Base-by-base conservation (phyloP, 2,113 vertebrate genomes). In the Agapornis roseicollis region DNA sequence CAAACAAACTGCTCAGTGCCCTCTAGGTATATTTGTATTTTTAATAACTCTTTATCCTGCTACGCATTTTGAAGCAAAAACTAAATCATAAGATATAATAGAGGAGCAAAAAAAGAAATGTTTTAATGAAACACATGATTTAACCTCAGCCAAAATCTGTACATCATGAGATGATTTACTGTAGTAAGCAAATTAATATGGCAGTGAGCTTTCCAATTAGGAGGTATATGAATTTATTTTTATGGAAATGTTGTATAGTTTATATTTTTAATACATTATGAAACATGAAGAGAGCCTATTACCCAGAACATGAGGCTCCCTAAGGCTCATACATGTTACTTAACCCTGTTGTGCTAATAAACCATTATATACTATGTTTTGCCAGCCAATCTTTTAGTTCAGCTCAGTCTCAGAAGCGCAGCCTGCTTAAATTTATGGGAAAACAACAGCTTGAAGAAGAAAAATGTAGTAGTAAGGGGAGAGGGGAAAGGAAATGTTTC, bases 261-360 rank as follows among this genome's bases (percentile, higher is more conserved):
- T 93, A 33, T 90, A 91, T 93, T 97, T 97, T 89, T 81, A 96
- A 94, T 97, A 85, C 73, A 85, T 95, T 94, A 88, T 49, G 33
- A 96, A 94, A 97, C 91, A 66, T 90, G 88, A 83, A 95, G 78
- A 69, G 87, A 97, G 80, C 87, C 91, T 96, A 37, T 85, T 96
- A 87, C 63, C 72, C 33, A 6, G 90, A 96, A 90, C 80, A 87
- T 81, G 95, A 97, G 85, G 55, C 86, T 97, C 85, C 84, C 7
- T 60, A 86, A 91, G 94, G 89, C 89, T 96, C 90, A 90, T 70
- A 71, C 68, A 85, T 70, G 80, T 97, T 98, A 92, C 80, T 97
- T 97, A 97, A 89, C 89, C 17, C 93, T 96, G 94, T 97, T 97
- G 96, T 97, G 91, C 93, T 97, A 97, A 97, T 97, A 98, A 98